phyloP scores from a whole-genome alignment of 2,888 invertebrate genomes.

The Melieria picta region DNA sequence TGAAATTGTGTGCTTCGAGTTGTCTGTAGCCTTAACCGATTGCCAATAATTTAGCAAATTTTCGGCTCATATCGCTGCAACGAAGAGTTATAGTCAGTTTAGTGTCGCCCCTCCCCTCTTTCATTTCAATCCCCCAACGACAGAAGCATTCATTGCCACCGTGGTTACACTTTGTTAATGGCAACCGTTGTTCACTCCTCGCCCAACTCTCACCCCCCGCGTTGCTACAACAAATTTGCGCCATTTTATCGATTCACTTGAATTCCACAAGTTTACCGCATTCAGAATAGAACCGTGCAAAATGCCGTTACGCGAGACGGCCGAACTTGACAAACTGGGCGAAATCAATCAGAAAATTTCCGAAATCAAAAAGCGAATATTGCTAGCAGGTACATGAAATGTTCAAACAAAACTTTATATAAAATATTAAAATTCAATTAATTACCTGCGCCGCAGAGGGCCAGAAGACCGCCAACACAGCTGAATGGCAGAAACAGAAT shows the following conservation, averaged over 20 bases:
- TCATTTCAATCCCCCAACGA: too few relatives aligned
- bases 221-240: slow-evolving; percentile 26
- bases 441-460: slow-evolving; percentile 71
- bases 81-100: too few relatives aligned
- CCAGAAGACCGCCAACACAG: slow-evolving; percentile 83
- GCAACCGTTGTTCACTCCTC: not conserved
- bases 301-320: slow-evolving; percentile 29
- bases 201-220: not conserved
- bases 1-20: too few relatives aligned
- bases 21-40: too few relatives aligned
- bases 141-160: too few relatives aligned
- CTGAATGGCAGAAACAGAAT: slow-evolving; percentile 81
- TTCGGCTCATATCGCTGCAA: too few relatives aligned
- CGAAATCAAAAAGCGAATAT: slow-evolving; percentile 87
- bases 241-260: slow-evolving; percentile 11
- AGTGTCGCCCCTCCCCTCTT: too few relatives aligned
- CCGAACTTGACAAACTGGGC: slow-evolving; percentile 61
- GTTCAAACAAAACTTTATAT: slow-evolving; percentile 7
- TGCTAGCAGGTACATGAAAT: slow-evolving; percentile 75
- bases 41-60: too few relatives aligned
- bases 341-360: slow-evolving; percentile 78
- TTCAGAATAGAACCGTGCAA: not conserved
- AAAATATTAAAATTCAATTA: slow-evolving; percentile 26
- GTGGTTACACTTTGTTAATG: not conserved
- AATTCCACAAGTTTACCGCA: not conserved